Percentiles rank a stretch among this genome's conserved stretches.
These are phyloP conservation scores for Mechanitis messenoides DNA, from an alignment of 2,888 invertebrate species.

Conservation along the genomic window DNA sequence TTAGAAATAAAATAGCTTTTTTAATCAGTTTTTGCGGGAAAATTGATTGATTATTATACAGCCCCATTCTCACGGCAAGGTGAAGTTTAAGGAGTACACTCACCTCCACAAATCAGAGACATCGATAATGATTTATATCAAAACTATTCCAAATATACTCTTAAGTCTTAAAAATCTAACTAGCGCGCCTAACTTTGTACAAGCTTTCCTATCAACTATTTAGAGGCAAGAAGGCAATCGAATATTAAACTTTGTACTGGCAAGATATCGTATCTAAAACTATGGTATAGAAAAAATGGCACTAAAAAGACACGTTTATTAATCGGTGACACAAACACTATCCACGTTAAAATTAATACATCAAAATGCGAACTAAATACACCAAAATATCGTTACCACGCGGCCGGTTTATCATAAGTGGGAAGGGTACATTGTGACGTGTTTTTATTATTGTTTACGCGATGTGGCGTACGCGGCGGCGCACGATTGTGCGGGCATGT, in stretches of 20 bases:
- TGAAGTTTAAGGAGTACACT: constrained; percentile 41
- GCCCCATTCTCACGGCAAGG: constrained; percentile 34
- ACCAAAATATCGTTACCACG: constrained; percentile 41
- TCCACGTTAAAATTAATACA: constrained; percentile 58
- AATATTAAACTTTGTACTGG: constrained; percentile 72
- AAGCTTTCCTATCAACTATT: constrained; percentile 56
- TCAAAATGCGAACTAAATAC: constrained; percentile 63
- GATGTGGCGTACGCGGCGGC: constrained; percentile 37
- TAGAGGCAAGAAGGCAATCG: constrained; percentile 69
- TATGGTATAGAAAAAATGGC: constrained; percentile 63
- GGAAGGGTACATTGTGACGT: constrained; percentile 52
- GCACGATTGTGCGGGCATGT: constrained; percentile 31
- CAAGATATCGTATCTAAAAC: constrained; percentile 58
- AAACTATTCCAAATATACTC: constrained; percentile 39
- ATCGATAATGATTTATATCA: constrained; percentile 49
- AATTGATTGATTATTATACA: constrained; percentile 13
- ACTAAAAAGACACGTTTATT: constrained; percentile 73
- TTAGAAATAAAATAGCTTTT: constrained; percentile 3
- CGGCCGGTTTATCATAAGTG: constrained; percentile 53
- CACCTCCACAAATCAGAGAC: constrained; percentile 72
- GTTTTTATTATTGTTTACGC: constrained; percentile 62
- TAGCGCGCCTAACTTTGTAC: constrained; percentile 60
- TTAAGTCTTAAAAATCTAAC: constrained; percentile 41
- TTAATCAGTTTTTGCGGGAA: constrained; percentile 15
- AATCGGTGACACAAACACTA: constrained; percentile 46